A percentile compares a stretch with the other conserved stretches of the same genome.
Conservation (phyloP, 2,113 vertebrate genomes). For the Eupsittula cactorum region DNA sequence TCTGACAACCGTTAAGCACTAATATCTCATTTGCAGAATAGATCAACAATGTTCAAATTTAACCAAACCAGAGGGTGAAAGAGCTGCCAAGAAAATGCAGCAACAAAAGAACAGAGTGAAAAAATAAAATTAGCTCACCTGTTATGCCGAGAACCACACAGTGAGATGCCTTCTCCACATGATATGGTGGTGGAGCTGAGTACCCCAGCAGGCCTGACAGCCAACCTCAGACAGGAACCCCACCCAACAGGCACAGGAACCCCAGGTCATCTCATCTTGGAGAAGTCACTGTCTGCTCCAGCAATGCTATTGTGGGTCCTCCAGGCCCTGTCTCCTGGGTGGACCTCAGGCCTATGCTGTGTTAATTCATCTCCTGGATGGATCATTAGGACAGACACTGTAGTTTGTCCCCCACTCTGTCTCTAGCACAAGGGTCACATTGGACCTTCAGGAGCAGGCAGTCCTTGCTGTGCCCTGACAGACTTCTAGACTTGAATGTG, state of each 20-base stretch:
- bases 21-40: constrained; percentile 1
- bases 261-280: not conserved
- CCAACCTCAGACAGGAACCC: not conserved
- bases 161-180: not conserved
- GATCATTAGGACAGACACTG: not conserved
- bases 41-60: constrained; percentile 37
- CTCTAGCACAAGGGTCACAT: not conserved
- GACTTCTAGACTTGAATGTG: not conserved
- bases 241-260: not conserved
- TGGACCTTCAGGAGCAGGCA: not conserved
- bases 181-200: not conserved
- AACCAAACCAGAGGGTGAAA: constrained; percentile 1
- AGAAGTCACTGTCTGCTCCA: not conserved
- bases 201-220: not conserved
- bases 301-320: too few relatives aligned
- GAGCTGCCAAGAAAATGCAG: constrained; percentile 16
- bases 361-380: not conserved
- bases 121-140: not conserved
- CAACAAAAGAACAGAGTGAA: not conserved
- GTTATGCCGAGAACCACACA: not conserved
- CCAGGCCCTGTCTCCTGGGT: not conserved
- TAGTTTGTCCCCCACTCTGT: not conserved
- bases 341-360: not conserved
- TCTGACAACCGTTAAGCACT: constrained; percentile 34
- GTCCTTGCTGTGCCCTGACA: not conserved